Evolutionary conservation across 2,113 vertebrate genomes (phyloP).

Genomic region (Campylomormyrus tamandua): DNA sequence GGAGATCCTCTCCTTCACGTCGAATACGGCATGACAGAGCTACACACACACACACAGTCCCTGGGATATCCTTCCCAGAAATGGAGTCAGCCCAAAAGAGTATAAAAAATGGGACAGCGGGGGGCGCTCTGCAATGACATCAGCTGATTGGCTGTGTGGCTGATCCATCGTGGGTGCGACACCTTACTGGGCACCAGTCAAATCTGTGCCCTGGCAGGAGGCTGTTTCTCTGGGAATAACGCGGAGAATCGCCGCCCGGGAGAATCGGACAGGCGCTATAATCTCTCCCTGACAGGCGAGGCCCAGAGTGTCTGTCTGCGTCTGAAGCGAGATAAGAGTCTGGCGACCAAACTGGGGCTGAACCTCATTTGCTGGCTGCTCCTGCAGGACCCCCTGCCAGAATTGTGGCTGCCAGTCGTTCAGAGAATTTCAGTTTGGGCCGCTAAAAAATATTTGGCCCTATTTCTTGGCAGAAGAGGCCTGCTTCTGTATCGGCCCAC

Average conservation of each 20-base stretch:
- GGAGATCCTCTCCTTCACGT: background rate
- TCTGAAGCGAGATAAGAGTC: slow-evolving; percentile 25
- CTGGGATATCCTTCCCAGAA: background rate
- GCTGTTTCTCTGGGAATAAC: slow-evolving; percentile 12
- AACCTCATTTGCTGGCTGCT: slow-evolving; percentile 8
- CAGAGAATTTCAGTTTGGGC: background rate
- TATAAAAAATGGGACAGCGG: background rate
- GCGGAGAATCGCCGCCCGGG: background rate
- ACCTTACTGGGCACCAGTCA: background rate
- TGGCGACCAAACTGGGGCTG: slow-evolving; percentile 6
- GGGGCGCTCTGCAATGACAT: background rate
- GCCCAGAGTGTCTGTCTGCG: slow-evolving; percentile 22
- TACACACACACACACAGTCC: background rate
- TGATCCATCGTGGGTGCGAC: background rate
- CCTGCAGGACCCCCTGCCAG: background rate
- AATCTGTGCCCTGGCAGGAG: background rate
- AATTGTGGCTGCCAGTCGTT: background rate
- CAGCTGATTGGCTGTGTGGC: background rate
- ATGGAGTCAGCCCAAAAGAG: background rate
- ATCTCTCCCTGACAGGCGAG: slow-evolving; percentile 24
- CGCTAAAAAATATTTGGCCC: background rate
- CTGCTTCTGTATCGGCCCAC: background rate
- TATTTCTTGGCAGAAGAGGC: background rate
- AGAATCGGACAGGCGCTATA: slow-evolving; percentile 23
- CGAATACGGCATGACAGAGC: background rate